A percentile compares a stretch with the other conserved stretches of the same genome.
Evolutionary conservation across 2,113 vertebrate species (phyloP).

Genomic region (Brachyhypopomus gauderio): DNA sequence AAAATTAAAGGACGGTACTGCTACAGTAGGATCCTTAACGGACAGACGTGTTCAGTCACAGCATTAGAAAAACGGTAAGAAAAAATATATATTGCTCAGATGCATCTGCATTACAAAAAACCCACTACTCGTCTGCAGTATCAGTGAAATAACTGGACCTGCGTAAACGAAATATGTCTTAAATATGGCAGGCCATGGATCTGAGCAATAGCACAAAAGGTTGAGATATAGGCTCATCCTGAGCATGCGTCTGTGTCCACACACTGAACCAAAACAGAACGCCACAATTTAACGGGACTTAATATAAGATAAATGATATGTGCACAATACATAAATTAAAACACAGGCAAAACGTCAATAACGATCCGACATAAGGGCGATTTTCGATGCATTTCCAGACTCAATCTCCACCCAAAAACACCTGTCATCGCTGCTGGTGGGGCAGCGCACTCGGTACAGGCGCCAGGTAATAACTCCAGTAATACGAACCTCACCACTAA

Average conservation of each 20-base stretch:
- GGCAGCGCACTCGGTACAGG: background rate
- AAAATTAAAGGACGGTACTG: too few species aligned
- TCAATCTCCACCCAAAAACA: background rate
- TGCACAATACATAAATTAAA: background rate
- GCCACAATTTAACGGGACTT: too few species aligned
- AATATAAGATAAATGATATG: too few species aligned
- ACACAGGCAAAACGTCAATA: background rate
- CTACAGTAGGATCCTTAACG: too few species aligned
- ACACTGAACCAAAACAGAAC: background rate
- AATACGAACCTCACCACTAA: background rate
- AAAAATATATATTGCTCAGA: too few species aligned
- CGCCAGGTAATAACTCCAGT: background rate
- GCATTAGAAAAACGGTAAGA: too few species aligned
- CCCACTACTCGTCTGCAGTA: too few species aligned
- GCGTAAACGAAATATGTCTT: too few species aligned
- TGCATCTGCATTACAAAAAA: too few species aligned
- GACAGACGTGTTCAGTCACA: too few species aligned
- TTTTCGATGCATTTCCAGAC: background rate
- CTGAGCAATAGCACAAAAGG: constrained; percentile 5
- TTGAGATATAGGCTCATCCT: background rate
- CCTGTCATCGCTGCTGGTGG: background rate
- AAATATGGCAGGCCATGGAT: too few species aligned
- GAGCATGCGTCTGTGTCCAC: background rate
- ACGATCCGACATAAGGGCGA: background rate
- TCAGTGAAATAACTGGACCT: too few species aligned